These are phyloP conservation scores for Chromoteleia sp. DNA, from an alignment of 2,888 invertebrate genomes.

Conservation along the genomic window DNA sequence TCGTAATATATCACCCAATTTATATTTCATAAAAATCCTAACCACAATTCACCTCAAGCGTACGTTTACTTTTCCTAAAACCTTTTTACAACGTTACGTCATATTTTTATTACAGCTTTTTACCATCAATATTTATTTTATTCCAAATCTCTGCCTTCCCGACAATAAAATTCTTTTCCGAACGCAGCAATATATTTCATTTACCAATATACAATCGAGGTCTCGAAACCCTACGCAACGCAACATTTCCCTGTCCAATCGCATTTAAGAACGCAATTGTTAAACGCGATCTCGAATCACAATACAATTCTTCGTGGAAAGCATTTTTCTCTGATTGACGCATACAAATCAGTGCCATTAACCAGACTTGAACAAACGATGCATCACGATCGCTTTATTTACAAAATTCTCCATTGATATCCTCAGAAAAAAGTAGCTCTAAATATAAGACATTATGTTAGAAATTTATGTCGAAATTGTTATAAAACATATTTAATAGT, in stretches of 20 bases:
- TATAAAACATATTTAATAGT: too few relatives aligned
- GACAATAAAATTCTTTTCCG: slow-evolving; percentile 11
- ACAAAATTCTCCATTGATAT: neutral
- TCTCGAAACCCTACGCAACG: slow-evolving; percentile 26
- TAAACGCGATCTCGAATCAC: slow-evolving; percentile 22
- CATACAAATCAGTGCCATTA: slow-evolving; percentile 26
- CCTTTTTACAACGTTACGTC: slow-evolving; percentile 11
- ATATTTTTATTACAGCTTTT: slow-evolving; percentile 35
- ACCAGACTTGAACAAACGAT: slow-evolving; percentile 9
- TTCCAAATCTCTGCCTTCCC: slow-evolving; percentile 25
- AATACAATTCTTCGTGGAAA: slow-evolving; percentile 13
- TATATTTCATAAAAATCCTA: slow-evolving; percentile 2
- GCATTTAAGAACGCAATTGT: slow-evolving; percentile 39
- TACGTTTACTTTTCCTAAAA: neutral
- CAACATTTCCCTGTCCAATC: slow-evolving; percentile 28
- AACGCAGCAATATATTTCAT: slow-evolving; percentile 28
- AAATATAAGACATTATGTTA: too few relatives aligned
- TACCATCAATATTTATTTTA: slow-evolving; percentile 41
- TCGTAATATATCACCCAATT: slow-evolving; percentile 1
- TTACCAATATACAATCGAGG: slow-evolving; percentile 27
- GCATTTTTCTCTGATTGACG: slow-evolving; percentile 35
- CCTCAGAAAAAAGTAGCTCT: too few relatives aligned
- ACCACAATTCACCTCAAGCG: slow-evolving; percentile 3
- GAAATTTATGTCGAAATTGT: too few relatives aligned
- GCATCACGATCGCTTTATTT: slow-evolving; percentile 1